Conservation (phyloP, 2,797 vertebrate genomes). For the Aselliscus stoliczkanus region DNA sequence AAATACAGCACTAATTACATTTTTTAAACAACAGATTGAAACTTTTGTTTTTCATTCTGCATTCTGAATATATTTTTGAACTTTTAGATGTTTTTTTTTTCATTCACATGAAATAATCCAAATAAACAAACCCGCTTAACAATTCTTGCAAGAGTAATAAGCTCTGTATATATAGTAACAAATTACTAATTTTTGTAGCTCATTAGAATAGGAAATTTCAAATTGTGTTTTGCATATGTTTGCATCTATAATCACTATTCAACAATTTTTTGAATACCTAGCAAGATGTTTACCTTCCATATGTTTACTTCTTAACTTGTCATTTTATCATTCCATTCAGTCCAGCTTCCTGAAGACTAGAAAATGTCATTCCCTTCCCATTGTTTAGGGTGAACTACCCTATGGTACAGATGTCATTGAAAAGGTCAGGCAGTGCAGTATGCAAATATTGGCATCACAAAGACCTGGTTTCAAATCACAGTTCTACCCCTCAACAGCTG, state of each 20-base stretch:
- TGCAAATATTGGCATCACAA: background rate
- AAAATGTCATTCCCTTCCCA: background rate
- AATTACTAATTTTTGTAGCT: conserved; percentile 26
- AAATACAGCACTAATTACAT: conserved; percentile 40
- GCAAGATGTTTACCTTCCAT: conserved; percentile 10
- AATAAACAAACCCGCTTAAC: conserved; percentile 30
- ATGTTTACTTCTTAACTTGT: conserved; percentile 18
- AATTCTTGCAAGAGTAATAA: conserved; percentile 31
- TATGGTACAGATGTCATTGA: background rate
- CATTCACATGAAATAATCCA: conserved; percentile 33
- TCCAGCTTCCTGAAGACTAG: background rate
- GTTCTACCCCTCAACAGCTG: background rate
- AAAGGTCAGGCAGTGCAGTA: background rate
- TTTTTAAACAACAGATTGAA: conserved; percentile 52
- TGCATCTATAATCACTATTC: conserved; percentile 32
- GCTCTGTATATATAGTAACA: background rate
- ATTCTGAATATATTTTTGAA: conserved; percentile 21
- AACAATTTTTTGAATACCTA: conserved; percentile 40
- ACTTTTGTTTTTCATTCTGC: conserved; percentile 10
- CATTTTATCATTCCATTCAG: background rate
- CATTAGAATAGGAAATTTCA: conserved; percentile 48
- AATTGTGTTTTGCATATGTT: conserved; percentile 34
- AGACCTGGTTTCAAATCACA: conserved; percentile 21
- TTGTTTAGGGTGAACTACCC: background rate
- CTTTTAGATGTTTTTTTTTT: conserved; percentile 12